Evolutionary conservation across 2,888 invertebrate species (phyloP), one percentile per base, ranked within the genome.

Genomic region (Stratiomys singularior): DNA sequence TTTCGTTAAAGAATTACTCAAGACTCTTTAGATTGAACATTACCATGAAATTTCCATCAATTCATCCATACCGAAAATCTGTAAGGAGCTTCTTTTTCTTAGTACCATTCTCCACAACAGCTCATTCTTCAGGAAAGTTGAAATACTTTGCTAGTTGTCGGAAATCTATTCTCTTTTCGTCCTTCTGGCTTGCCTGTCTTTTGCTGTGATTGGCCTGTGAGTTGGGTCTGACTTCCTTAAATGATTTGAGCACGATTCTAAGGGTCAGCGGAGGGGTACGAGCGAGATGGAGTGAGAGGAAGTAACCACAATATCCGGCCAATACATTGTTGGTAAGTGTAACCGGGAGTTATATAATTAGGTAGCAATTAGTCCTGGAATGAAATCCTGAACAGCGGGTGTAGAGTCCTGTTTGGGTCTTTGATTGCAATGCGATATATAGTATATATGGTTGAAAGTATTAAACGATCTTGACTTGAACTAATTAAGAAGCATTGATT

Each of bases 301-400:
- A 18, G 37, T 66, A 28, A 37, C 66, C 66, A 66, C 66, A 66
- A 66, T 66, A 66, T 66, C 66, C 66, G 66, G 28, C 66, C 66
- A n/a, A 66, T 66, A 66, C 18, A 66, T 25, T 27, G 37, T 30
- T 28, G 37, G 66, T 30, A 37, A 30, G 66, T 66, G 37, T 30
- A 66, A 66, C 63, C 63, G 63, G 63, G 66, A 37, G 27, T 37
- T 66, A 37, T 27, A 66, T 66, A 66, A 66, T 66, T 66, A 66
- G 66, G 66, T 37, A 18, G 21, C 66, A 66, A 66, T 66, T 66
- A 66, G 66, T 66, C 30, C 21, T 27, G 25, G 66, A 37, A 30
- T 37, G 66, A 37, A 37, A 37, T 37, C 37, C 37, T 37, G 5
- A 37, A 37, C 37, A 37, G 37, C 37, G 37, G 37, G 37, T 37